Conservation (phyloP, 2,888 invertebrate species). For the Dicycla oo region DNA sequence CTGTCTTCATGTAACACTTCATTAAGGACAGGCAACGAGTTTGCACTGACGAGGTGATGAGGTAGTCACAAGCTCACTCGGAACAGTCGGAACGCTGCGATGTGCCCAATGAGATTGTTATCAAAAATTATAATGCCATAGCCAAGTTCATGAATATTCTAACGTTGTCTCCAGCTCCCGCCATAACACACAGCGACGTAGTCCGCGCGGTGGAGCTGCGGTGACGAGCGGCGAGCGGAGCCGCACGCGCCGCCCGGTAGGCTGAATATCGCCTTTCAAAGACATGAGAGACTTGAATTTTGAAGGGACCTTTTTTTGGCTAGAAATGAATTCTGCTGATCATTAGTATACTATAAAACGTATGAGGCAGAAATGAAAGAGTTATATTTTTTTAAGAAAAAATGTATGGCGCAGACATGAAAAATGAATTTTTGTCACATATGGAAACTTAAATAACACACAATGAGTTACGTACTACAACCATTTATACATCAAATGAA, state of each 20-base stretch:
- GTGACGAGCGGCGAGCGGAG: not conserved
- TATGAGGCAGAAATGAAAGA: no score
- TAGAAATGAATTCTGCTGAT: no score
- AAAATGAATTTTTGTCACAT: no score
- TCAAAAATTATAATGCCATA: conserved; percentile 15
- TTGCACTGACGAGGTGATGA: conserved; percentile 35
- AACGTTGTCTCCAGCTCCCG: conserved; percentile 30
- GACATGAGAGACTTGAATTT: no score
- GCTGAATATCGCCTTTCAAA: no score
- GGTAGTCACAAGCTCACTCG: conserved; percentile 20
- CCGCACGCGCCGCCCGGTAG: not conserved
- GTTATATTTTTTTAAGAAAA: no score
- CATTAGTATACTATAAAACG: no score
- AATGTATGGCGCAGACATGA: no score
- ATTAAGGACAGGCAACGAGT: conserved; percentile 15
- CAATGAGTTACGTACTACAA: no score
- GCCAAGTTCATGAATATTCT: conserved; percentile 48
- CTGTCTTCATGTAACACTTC: conserved; percentile 21
- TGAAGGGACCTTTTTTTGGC: no score
- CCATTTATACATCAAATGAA: no score
- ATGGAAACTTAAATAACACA: no score
- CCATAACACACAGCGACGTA: conserved; percentile 29
- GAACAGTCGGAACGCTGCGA: conserved; percentile 15
- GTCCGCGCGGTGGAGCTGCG: not conserved
- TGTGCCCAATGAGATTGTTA: conserved; percentile 13